These are phyloP conservation scores for Trachelus troglodyta DNA, from an alignment of 2,888 invertebrate species.

Conservation along the genomic window DNA sequence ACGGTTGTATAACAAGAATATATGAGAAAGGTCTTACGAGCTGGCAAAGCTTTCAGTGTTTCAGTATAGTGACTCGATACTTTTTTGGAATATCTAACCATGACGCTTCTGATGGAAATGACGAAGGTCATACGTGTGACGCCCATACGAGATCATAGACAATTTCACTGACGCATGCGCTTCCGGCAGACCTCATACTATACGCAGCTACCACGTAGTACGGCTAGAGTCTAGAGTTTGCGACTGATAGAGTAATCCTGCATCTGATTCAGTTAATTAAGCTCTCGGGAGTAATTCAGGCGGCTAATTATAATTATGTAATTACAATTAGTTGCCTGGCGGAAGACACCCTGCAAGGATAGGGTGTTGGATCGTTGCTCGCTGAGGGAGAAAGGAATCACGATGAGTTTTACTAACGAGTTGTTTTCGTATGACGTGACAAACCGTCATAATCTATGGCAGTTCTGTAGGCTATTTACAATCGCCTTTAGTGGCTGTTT, in stretches of 20 bases:
- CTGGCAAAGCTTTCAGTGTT: neutral
- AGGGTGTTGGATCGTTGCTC: constrained; percentile 17
- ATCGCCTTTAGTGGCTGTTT: neutral
- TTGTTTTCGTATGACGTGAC: neutral
- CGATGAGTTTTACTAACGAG: constrained; percentile 27
- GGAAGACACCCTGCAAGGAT: constrained; percentile 28
- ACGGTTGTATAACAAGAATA: neutral
- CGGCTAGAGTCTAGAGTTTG: neutral
- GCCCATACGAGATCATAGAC: neutral
- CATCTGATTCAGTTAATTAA: constrained; percentile 27
- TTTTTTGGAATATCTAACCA: neutral
- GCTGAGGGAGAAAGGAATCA: constrained; percentile 10
- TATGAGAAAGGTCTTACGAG: neutral
- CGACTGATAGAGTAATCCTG: constrained; percentile 2
- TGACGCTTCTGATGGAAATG: neutral
- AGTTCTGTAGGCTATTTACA: neutral
- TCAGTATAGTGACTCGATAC: neutral
- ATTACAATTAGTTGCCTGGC: constrained; percentile 34
- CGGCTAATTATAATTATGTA: constrained; percentile 35
- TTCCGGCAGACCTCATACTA: neutral
- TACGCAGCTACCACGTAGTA: neutral
- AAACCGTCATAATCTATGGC: neutral
- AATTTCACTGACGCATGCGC: neutral
- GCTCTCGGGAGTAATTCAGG: constrained; percentile 24
- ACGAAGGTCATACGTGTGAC: neutral